Evolutionary conservation across 2,113 vertebrate genomes (phyloP), one percentile per base, ranked within the genome.

Genomic region (Zosterops hypoxanthus): DNA sequence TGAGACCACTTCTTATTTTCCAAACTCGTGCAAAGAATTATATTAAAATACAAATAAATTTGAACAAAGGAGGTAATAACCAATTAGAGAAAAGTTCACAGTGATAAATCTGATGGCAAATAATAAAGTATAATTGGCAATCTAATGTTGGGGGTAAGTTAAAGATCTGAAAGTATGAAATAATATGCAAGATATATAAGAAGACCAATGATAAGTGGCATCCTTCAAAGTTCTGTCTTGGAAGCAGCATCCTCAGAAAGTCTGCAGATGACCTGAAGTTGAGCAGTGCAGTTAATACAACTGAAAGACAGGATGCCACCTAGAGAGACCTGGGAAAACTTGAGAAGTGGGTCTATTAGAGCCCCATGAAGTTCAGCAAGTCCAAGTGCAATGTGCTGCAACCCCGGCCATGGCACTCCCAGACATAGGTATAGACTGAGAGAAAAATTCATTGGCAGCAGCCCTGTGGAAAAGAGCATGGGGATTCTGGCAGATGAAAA

Each of bases 21-120:
- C 42, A 83, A 88, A 88, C 33, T 63, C 5, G 1, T 57, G 36
- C 11, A 50, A 90, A 77, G 19, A 15, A 78, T 20, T 56, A 33
- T 64, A 82, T 28, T 75, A 63, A 84, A 75, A 79, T 34, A 53
- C 29, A 82, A 82, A 92, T 33, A 84, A 86, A 84, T 71, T 22
- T 2, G 17, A 78, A 65, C 14, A 69, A 56, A 42, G 8, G 6
- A 86, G 42, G 8, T 41, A 56, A 70, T 46, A 73, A 72, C 50
- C 21, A 76, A n/a, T 6, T n/a, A 24, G 31, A 68, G 22, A 42
- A 33, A 82, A 82, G 17, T 53, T 64, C 34, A 60, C 19, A 49
- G 19, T 11, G 24, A 60, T 59, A 87, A 75, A 79, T 68, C 19
- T 68, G 61, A 76, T 82, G 11, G 28, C 5, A 9, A 91, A 57